Evolutionary conservation across 2,888 invertebrate species (phyloP), one percentile per base, ranked within the genome.

Genomic region (Polietes domitor): DNA sequence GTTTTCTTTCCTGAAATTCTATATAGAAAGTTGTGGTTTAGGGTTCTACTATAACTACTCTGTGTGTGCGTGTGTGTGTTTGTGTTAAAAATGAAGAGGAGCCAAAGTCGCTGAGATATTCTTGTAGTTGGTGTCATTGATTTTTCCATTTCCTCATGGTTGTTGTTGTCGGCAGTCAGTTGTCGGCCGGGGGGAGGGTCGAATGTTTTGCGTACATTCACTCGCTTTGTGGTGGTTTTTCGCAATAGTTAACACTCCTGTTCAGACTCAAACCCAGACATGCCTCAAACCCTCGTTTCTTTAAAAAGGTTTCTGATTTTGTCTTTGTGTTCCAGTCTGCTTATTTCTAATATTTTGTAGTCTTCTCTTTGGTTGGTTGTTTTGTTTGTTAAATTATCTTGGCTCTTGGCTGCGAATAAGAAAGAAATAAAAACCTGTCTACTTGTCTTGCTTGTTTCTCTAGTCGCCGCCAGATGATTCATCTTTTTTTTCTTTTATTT

Each of bases 11-110:
- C n/a, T 63, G 80, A 72, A 84, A 80, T 72, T 26, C 43, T 75
- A 80, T 80, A 79, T 43, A 1, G 28, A 41, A n/a, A 24, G 55
- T 37, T 83, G 80, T 80, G 80, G 80, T 78, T 77, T 65, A 53
- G n/a, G 19, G 15, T n/a, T 28, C 32, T 32, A 32, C 32, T 5
- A 32, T 3, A 32, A 32, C 32, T 32, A 32, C 3, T 32, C 7
- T 50, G 50, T 17, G 10, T 5, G 15, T 15, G n/a, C 15, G 50
- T 50, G 2, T 50, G 50, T 17, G 50, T 50, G 50, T 17, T n/a
- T 17, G 17, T 17, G 50, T 19, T 6, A 17, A n/a, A 47, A 50
- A 7, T 17, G 19, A 6, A 50, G 19, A 50, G 19, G 19, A 50
- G 50, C 1, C n/a, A 50, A 9, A 5, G 10, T 17, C n/a, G 50